Evolutionary conservation across 2,888 invertebrate genomes (phyloP).

Genomic region (Sinopyrophorus schimmeli): DNA sequence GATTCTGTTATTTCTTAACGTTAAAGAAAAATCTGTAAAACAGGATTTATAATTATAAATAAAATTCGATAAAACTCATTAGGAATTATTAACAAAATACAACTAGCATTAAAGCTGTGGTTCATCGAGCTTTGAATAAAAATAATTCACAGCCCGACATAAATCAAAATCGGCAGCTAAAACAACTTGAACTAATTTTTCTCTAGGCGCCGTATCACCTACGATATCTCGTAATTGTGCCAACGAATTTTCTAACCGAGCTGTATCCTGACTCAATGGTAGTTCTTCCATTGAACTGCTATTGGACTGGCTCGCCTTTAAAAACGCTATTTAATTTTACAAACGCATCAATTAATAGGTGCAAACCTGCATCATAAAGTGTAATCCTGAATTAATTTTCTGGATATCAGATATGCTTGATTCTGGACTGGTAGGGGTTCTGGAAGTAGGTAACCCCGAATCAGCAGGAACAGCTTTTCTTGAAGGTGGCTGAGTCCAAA

Average conservation of each 20-base stretch:
- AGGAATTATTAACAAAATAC: too few species aligned
- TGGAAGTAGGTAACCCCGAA: conserved; percentile 34
- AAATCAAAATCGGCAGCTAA: conserved; percentile 64
- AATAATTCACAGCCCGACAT: conserved; percentile 63
- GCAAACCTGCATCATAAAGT: conserved; percentile 21
- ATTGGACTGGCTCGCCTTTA: conserved; percentile 43
- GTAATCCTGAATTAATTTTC: conserved; percentile 25
- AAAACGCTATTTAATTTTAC: conserved; percentile 6
- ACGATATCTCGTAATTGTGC: conserved; percentile 59
- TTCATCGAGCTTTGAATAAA: conserved; percentile 52
- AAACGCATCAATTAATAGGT: background rate
- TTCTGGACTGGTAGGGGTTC: conserved; percentile 34
- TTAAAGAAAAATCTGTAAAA: too few species aligned
- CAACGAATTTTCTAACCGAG: conserved; percentile 56
- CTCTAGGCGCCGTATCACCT: conserved; percentile 58
- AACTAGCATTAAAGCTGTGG: too few species aligned
- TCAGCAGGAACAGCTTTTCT: conserved; percentile 36
- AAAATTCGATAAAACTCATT: too few species aligned
- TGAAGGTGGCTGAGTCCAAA: conserved; percentile 45
- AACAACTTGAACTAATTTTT: conserved; percentile 58
- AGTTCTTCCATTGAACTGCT: conserved; percentile 47
- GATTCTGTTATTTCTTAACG: too few species aligned
- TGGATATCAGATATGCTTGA: conserved; percentile 38
- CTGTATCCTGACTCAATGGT: conserved; percentile 45
- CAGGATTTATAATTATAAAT: too few species aligned